These are phyloP conservation scores for Ambastaia sidthimunki DNA, from an alignment of 2,797 vertebrate species.

Conservation along the genomic window DNA sequence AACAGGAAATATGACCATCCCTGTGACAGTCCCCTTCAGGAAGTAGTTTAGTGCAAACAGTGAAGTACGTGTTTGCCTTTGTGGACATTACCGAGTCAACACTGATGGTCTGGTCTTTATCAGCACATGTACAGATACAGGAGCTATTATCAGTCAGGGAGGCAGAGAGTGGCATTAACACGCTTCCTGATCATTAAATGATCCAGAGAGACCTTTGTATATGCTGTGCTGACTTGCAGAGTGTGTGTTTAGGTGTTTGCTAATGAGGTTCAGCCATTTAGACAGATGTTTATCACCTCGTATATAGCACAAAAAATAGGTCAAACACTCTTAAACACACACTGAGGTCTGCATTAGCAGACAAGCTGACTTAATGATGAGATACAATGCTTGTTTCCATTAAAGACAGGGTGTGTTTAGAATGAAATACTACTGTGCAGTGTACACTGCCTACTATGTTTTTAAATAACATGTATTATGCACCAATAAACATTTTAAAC, in stretches of 20 bases:
- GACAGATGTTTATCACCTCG: constrained; percentile 59
- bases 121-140: constrained; percentile 4
- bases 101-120: constrained; percentile 22
- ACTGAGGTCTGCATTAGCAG: constrained; percentile 11
- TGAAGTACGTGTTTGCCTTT: neutral
- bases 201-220: constrained; percentile 40
- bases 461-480: neutral
- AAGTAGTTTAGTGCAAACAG: constrained; percentile 29
- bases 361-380: constrained; percentile 25
- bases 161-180: constrained; percentile 31
- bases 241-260: constrained; percentile 36
- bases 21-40: neutral
- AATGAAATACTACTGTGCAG: constrained; percentile 1
- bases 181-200: constrained; percentile 39
- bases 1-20: constrained; percentile 16
- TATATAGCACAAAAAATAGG: constrained; percentile 56
- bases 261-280: constrained; percentile 53
- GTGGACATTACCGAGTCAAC: constrained; percentile 29
- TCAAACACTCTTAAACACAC: constrained; percentile 23
- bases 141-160: neutral
- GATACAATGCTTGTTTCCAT: neutral
- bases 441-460: neutral
- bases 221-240: constrained; percentile 19
- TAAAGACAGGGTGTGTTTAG: constrained; percentile 8
- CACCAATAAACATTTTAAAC: neutral